A percentile compares a stretch with the other conserved stretches of the same genome.
These are phyloP conservation scores for Hecatera dysodea DNA, from an alignment of 2,888 invertebrate species.

Conservation along the genomic window DNA sequence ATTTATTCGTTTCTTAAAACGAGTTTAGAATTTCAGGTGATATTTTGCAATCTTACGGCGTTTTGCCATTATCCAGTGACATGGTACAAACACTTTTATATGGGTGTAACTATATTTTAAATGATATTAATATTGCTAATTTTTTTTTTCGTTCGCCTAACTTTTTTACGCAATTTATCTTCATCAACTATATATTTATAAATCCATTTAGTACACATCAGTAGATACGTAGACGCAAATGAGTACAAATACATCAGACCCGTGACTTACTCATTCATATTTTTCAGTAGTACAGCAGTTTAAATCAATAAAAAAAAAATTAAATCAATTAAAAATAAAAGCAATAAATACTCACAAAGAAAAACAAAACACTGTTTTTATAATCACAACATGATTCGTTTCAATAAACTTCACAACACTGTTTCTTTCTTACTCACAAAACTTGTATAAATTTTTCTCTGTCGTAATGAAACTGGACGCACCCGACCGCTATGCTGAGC, in stretches of 20 bases:
- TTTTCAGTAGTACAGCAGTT: neutral
- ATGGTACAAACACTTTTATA: too few relatives aligned
- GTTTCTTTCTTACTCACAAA: neutral
- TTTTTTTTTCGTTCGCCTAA: neutral
- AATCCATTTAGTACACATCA: too few relatives aligned
- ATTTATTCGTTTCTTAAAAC: too few relatives aligned
- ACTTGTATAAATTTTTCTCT: conserved; percentile 1
- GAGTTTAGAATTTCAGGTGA: too few relatives aligned
- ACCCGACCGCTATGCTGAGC: conserved; percentile 23
- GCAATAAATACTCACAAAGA: conserved; percentile 6
- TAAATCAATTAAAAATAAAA: neutral
- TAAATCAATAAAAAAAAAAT: too few relatives aligned
- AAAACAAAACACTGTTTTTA: conserved; percentile 3
- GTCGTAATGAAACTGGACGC: neutral
- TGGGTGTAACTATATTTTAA: too few relatives aligned
- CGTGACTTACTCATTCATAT: neutral
- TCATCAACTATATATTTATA: too few relatives aligned
- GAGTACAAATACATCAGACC: neutral
- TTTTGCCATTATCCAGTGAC: too few relatives aligned
- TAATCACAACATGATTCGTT: neutral
- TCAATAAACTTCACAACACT: conserved; percentile 6
- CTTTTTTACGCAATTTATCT: too few relatives aligned
- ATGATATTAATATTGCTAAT: too few relatives aligned
- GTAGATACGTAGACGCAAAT: neutral
- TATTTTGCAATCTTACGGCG: too few relatives aligned